Percentiles rank a stretch among this genome's conserved stretches.
These are phyloP conservation scores for Felis catus DNA, from an alignment of 2,113 vertebrate genomes.

Conservation along the genomic window DNA sequence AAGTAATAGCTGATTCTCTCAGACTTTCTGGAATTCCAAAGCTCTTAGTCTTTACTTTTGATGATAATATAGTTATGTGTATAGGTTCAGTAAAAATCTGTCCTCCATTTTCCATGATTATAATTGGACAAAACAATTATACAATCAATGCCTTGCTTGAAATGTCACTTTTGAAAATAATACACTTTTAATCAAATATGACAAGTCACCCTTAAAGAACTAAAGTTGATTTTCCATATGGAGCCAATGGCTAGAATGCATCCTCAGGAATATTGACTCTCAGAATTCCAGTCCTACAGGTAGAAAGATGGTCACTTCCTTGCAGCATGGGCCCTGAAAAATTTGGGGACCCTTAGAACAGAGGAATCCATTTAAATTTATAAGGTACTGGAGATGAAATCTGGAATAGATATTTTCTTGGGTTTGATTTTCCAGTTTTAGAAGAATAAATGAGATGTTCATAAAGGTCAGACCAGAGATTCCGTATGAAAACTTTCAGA, in stretches of 20 bases:
- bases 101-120: neutral
- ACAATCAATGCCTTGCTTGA: neutral
- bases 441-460: neutral
- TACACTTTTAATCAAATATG: neutral
- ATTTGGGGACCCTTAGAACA: neutral
- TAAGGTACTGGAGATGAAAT: neutral
- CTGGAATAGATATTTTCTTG: neutral
- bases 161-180: conserved; percentile 8
- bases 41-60: neutral
- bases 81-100: neutral
- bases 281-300: neutral
- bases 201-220: neutral
- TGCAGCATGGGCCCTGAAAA: neutral
- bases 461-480: neutral
- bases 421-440: neutral
- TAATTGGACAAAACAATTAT: neutral
- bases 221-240: neutral
- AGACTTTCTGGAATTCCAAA: neutral
- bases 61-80: neutral
- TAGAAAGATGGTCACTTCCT: neutral
- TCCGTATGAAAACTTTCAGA: neutral
- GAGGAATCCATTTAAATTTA: neutral
- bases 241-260: neutral
- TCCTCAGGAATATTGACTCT: neutral
- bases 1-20: neutral